Percentiles rank a stretch among this genome's conserved stretches.
Evolutionary conservation across 92 coral and sea anemone species (phyloP).

Genomic region (Heteractis magnifica): DNA sequence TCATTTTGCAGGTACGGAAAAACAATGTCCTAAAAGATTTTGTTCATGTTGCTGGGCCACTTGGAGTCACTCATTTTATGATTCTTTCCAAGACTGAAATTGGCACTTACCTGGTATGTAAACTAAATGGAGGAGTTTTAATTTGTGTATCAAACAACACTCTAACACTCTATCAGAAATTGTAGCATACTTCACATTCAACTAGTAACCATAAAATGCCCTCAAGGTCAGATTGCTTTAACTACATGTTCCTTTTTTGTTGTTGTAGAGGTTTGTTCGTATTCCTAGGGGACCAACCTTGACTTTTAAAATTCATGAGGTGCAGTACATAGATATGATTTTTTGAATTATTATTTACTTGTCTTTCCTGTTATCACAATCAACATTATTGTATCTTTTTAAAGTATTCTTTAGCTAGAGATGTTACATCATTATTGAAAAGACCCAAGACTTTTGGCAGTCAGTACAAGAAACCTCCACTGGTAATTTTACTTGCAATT

Average conservation of each 20-base stretch:
- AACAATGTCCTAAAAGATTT: constrained; percentile 93
- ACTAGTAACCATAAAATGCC: neutral
- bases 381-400: neutral
- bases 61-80: constrained; percentile 92
- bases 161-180: neutral
- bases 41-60: constrained; percentile 97
- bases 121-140: neutral
- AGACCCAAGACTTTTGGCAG: constrained; percentile 88
- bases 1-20: constrained; percentile 66
- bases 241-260: neutral
- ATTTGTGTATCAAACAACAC: too few relatives aligned
- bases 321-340: constrained; percentile 6
- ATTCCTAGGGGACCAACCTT: constrained; percentile 95
- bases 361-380: neutral
- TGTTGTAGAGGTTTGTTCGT: constrained; percentile 75
- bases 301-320: constrained; percentile 82
- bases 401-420: constrained; percentile 88
- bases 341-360: neutral
- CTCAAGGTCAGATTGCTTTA: neutral
- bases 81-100: constrained; percentile 88
- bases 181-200: neutral
- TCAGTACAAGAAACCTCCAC: constrained; percentile 91
- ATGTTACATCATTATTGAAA: constrained; percentile 80
- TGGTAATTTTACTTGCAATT: constrained; percentile 41
- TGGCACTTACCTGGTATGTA: constrained; percentile 87